These are phyloP conservation scores for Alcis repandata DNA, from an alignment of 2,888 invertebrate species.

Conservation along the genomic window DNA sequence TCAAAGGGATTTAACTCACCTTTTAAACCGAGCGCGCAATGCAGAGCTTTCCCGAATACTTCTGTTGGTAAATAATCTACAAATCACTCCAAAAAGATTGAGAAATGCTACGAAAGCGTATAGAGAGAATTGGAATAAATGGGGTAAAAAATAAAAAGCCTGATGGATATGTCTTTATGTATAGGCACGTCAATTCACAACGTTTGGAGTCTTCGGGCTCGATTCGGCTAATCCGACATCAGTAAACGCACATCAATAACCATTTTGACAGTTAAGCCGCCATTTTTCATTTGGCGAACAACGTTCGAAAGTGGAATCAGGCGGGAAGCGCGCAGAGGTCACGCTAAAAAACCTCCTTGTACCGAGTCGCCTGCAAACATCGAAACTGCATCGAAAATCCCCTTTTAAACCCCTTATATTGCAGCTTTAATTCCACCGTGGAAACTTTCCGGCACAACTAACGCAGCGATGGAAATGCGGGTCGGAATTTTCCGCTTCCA, in stretches of 20 bases:
- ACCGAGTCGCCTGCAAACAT: conserved; percentile 64
- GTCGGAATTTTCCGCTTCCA: conserved; percentile 62
- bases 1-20: conserved; percentile 25
- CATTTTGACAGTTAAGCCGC: conserved; percentile 80
- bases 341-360: conserved; percentile 68
- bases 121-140: conserved; percentile 43
- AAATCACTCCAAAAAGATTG: conserved; percentile 45
- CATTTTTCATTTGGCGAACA: conserved; percentile 77
- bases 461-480: conserved; percentile 72
- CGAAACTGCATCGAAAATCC: conserved; percentile 64
- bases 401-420: conserved; percentile 70
- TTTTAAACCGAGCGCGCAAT: conserved; percentile 20
- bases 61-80: conserved; percentile 31
- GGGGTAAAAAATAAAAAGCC: conserved; percentile 42
- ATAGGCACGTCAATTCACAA: conserved; percentile 37
- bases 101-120: conserved; percentile 35
- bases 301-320: conserved; percentile 65
- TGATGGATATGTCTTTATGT: conserved; percentile 17
- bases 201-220: conserved; percentile 40
- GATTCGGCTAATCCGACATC: conserved; percentile 70
- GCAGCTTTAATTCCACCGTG: conserved; percentile 69
- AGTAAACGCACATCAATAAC: conserved; percentile 81
- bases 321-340: conserved; percentile 71
- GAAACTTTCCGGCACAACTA: conserved; percentile 63
- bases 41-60: conserved; percentile 24